Percentiles rank a stretch among this genome's conserved stretches.
These are phyloP conservation scores for Blastomussa wellsi DNA, from an alignment of 92 coral and sea anemone genomes.

Conservation along the genomic window DNA sequence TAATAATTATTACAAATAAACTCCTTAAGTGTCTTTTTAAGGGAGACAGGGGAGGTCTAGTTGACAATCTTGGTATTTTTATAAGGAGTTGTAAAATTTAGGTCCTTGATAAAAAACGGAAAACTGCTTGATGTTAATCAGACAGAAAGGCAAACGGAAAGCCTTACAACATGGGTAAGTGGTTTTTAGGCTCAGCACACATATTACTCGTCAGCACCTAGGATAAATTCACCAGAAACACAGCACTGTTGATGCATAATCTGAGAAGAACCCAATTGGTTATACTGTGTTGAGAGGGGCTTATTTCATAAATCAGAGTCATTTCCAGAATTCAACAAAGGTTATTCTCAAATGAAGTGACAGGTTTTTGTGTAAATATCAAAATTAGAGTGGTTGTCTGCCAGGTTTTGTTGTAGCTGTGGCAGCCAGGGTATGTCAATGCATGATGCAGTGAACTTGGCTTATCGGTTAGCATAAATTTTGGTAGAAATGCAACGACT, in stretches of 20 bases:
- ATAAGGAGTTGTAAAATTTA: no score
- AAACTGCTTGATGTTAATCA: no score
- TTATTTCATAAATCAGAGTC: not conserved
- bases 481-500: not conserved
- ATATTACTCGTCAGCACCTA: not conserved
- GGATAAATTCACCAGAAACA: not conserved
- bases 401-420: not conserved
- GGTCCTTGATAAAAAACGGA: no score
- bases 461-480: not conserved
- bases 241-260: not conserved
- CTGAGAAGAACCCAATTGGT: not conserved
- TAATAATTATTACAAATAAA: no score
- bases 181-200: not conserved
- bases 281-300: not conserved
- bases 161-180: not conserved
- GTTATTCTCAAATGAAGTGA: not conserved
- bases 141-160: no score
- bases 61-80: no score
- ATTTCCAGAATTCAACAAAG: not conserved
- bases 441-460: not conserved
- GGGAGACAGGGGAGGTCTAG: no score
- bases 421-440: not conserved
- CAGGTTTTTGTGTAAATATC: not conserved
- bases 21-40: no score
- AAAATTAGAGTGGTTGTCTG: not conserved